Evolutionary conservation across 2,888 invertebrate species (phyloP).

Genomic region (Coremacera marginata): DNA sequence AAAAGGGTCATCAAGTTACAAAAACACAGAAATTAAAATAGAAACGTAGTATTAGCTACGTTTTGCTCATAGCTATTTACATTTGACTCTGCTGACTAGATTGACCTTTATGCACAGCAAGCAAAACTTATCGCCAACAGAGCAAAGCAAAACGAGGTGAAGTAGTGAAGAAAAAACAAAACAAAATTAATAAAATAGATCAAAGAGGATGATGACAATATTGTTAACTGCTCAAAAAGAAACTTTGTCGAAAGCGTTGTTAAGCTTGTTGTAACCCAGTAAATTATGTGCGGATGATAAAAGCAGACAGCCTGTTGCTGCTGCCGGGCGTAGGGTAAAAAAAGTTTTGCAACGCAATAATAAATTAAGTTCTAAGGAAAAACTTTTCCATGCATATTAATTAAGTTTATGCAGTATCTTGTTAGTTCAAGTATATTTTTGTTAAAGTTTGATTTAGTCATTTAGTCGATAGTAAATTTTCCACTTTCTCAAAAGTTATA

Average conservation of each 20-base stretch:
- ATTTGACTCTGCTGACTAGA: neutral
- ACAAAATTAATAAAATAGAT: too few species aligned
- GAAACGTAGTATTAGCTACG: too few species aligned
- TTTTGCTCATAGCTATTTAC: neutral
- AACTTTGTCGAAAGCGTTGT: too few species aligned
- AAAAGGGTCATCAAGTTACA: too few species aligned
- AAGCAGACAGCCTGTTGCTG: conserved; percentile 6
- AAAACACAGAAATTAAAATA: too few species aligned
- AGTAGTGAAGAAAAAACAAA: too few species aligned
- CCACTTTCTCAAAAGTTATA: neutral
- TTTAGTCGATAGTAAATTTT: neutral
- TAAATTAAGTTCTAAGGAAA: conserved; percentile 11
- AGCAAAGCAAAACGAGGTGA: too few species aligned
- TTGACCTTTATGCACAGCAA: neutral
- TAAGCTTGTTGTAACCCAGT: too few species aligned
- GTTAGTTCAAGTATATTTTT: neutral
- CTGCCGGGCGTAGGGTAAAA: neutral
- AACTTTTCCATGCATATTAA: conserved; percentile 8
- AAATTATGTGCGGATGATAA: neutral
- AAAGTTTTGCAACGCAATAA: conserved; percentile 11
- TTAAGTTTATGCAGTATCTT: conserved; percentile 4
- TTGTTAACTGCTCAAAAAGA: too few species aligned
- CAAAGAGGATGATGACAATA: too few species aligned
- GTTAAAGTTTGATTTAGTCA: neutral
- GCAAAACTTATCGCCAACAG: too few species aligned